Evolutionary conservation across 2,113 vertebrate species (phyloP).

Genomic region (Neogale vison): DNA sequence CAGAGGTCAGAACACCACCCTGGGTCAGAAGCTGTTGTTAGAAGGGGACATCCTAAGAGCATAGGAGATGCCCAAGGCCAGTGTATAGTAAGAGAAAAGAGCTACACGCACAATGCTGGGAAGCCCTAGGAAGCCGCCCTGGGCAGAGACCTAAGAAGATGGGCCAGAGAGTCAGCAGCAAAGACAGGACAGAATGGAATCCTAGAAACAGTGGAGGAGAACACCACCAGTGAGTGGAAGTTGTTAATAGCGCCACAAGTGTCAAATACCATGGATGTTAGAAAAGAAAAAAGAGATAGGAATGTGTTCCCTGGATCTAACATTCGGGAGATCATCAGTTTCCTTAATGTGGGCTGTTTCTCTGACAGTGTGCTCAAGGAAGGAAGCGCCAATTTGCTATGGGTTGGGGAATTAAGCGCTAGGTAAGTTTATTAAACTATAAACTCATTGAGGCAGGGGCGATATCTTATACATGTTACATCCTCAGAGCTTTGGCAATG

Average conservation of each 20-base stretch:
- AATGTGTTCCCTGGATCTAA: background rate
- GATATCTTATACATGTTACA: background rate
- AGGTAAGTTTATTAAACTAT: background rate
- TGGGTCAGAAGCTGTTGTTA: background rate
- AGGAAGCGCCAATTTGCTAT: background rate
- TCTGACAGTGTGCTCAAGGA: background rate
- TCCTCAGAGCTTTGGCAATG: background rate
- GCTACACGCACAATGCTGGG: background rate
- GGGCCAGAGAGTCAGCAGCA: background rate
- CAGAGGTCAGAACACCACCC: background rate
- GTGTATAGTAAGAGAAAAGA: background rate
- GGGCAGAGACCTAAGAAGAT: background rate
- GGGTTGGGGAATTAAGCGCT: background rate
- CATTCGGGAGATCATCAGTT: background rate
- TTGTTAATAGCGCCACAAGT: background rate
- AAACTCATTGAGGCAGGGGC: background rate
- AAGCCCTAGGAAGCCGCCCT: background rate
- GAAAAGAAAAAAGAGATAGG: background rate
- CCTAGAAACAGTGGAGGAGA: background rate
- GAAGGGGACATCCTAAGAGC: background rate
- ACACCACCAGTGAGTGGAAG: background rate
- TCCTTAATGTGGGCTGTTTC: background rate
- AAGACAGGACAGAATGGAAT: background rate
- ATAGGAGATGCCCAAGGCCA: background rate
- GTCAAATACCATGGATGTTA: background rate